Conservation (phyloP, 2,888 invertebrate species). For the Napeogenes sylphis region DNA sequence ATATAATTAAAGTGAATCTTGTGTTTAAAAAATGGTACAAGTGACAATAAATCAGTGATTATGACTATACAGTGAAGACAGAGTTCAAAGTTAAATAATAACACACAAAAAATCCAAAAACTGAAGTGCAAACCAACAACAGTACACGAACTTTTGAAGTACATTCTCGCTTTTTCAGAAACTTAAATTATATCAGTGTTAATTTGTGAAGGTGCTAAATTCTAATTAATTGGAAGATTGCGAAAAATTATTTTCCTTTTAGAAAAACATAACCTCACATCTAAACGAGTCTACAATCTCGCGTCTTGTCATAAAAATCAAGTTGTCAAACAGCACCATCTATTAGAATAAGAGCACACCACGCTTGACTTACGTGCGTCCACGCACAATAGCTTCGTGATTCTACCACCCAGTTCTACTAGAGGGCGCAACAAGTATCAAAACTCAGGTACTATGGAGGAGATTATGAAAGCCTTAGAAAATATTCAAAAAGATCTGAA, state of each 20-base stretch:
- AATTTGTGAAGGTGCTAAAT: constrained; percentile 6
- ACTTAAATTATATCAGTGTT: no score
- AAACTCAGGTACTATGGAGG: background rate
- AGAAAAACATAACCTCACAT: constrained; percentile 7
- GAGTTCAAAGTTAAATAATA: constrained; percentile 6
- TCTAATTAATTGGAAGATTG: background rate
- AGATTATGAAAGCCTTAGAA: constrained; percentile 6
- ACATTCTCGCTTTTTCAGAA: background rate
- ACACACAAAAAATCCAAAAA: constrained; percentile 7
- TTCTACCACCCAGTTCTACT: background rate
- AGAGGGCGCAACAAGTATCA: background rate
- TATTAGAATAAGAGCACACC: background rate
- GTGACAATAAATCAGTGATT: constrained; percentile 10
- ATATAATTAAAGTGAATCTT: constrained; percentile 9
- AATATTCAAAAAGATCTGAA: constrained; percentile 10
- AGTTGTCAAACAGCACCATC: constrained; percentile 4
- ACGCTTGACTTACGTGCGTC: background rate
- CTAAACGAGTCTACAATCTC: constrained; percentile 3
- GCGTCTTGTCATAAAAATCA: background rate
- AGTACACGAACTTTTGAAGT: constrained; percentile 6
- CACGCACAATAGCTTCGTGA: background rate
- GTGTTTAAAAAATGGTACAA: constrained; percentile 7
- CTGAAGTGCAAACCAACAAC: constrained; percentile 10
- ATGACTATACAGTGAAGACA: constrained; percentile 10
- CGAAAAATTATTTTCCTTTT: background rate